Evolutionary conservation across 1,140 invertebrate species (phyloP).

Genomic region (Rhyacophila brunnea): DNA sequence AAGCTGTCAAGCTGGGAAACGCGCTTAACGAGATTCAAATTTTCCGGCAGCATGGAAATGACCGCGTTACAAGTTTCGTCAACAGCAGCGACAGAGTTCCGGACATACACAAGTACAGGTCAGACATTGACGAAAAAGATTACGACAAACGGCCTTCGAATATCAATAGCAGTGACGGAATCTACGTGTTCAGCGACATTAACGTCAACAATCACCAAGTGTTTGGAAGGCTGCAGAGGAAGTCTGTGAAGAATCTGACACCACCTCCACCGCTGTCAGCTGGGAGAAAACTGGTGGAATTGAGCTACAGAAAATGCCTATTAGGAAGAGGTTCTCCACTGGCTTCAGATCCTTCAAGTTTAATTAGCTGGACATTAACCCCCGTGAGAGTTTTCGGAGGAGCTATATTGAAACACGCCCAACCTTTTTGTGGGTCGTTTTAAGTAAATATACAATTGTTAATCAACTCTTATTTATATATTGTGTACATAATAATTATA

Average conservation of each 20-base stretch:
- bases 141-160: background rate
- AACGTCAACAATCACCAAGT: constrained; percentile 20
- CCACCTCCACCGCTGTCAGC: constrained; percentile 35
- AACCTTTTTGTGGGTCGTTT: constrained; percentile 49
- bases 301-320: constrained; percentile 48
- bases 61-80: constrained; percentile 43
- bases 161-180: background rate
- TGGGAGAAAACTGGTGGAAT: constrained; percentile 49
- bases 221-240: constrained; percentile 7
- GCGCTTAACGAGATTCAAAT: constrained; percentile 44
- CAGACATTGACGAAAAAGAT: constrained; percentile 39
- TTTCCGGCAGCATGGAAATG: constrained; percentile 40
- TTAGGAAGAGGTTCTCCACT: constrained; percentile 55
- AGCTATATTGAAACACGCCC: constrained; percentile 53
- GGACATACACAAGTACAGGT: constrained; percentile 46
- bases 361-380: constrained; percentile 58
- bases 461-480: too few relatives aligned
- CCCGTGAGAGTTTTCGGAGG: constrained; percentile 58
- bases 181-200: constrained; percentile 6
- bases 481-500: too few relatives aligned
- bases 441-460: too few relatives aligned
- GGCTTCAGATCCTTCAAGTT: constrained; percentile 41
- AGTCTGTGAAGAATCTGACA: background rate
- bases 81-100: constrained; percentile 42
- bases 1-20: constrained; percentile 46